Conservation (phyloP, 2,113 vertebrate genomes). For the Chloroceryle aenea region DNA sequence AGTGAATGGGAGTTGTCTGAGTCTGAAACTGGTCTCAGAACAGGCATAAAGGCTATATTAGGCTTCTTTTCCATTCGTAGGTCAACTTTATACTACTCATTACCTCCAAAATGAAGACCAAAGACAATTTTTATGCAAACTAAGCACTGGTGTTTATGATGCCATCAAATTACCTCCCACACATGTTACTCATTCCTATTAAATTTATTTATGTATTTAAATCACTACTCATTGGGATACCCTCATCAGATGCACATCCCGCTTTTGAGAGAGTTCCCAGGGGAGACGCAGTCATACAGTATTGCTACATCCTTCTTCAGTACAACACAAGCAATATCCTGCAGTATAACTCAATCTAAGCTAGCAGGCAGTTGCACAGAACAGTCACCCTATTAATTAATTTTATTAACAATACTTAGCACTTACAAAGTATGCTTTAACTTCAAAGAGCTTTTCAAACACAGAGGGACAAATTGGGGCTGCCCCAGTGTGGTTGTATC, state of each 20-base stretch:
- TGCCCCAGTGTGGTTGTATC: rapidly evolving
- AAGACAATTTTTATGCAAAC: background rate
- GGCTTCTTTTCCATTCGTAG: background rate
- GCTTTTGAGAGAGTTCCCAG: background rate
- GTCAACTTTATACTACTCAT: background rate
- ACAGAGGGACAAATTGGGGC: background rate
- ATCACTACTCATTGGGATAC: background rate
- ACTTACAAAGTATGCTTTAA: background rate
- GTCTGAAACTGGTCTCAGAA: background rate
- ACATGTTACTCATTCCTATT: background rate
- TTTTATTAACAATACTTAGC: constrained; percentile 23
- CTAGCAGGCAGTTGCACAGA: background rate
- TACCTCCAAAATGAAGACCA: background rate
- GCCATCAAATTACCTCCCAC: background rate
- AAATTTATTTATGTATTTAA: constrained; percentile 37
- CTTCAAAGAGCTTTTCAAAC: background rate
- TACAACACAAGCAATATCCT: constrained; percentile 6
- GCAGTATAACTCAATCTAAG: constrained; percentile 23
- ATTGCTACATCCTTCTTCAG: background rate
- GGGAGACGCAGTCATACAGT: background rate
- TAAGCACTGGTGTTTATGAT: background rate
- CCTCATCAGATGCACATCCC: background rate
- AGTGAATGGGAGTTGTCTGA: background rate
- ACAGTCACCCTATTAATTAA: background rate
- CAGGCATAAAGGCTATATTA: background rate